Evolutionary conservation across 2,888 invertebrate species (phyloP).

Genomic region (Caenorhabditis auriculariae): DNA sequence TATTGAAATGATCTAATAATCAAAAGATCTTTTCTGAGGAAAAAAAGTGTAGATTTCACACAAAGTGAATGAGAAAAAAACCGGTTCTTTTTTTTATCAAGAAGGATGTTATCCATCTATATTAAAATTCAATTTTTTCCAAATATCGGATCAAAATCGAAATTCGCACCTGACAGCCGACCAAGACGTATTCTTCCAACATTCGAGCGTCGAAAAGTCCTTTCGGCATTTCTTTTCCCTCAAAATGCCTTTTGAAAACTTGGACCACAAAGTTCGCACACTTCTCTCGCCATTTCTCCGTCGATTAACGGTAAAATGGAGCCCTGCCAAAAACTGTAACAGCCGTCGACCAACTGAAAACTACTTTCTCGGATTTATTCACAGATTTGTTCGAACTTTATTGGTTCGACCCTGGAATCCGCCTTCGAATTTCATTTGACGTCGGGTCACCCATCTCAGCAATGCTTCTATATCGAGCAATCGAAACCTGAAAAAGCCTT

Average conservation of each 20-base stretch:
- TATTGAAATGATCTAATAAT: too few species aligned
- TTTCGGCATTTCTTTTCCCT: not conserved
- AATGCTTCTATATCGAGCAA: slow-evolving; percentile 34
- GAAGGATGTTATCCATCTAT: too few species aligned
- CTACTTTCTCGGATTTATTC: too few species aligned
- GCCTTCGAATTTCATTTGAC: slow-evolving; percentile 91
- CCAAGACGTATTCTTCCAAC: slow-evolving; percentile 88
- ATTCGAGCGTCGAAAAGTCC: slow-evolving; percentile 65
- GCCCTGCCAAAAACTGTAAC: slow-evolving; percentile 99
- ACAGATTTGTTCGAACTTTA: too few species aligned
- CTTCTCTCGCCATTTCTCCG: slow-evolving; percentile 31
- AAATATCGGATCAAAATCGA: too few species aligned
- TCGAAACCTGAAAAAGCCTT: slow-evolving; percentile 28
- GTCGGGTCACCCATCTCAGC: slow-evolving; percentile 75
- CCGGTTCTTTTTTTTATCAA: too few species aligned
- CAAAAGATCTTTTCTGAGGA: too few species aligned
- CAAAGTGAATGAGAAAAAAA: too few species aligned
- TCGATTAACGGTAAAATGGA: slow-evolving; percentile 74
- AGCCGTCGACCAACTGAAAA: slow-evolving; percentile 94
- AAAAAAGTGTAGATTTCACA: too few species aligned
- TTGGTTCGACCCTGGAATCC: slow-evolving; percentile 83
- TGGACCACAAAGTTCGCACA: not conserved
- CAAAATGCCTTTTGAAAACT: not conserved
- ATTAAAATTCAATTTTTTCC: too few species aligned
- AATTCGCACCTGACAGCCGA: slow-evolving; percentile 89